Evolutionary conservation across 2,888 invertebrate genomes (phyloP).

Genomic region (Drosophila anomalipes): DNA sequence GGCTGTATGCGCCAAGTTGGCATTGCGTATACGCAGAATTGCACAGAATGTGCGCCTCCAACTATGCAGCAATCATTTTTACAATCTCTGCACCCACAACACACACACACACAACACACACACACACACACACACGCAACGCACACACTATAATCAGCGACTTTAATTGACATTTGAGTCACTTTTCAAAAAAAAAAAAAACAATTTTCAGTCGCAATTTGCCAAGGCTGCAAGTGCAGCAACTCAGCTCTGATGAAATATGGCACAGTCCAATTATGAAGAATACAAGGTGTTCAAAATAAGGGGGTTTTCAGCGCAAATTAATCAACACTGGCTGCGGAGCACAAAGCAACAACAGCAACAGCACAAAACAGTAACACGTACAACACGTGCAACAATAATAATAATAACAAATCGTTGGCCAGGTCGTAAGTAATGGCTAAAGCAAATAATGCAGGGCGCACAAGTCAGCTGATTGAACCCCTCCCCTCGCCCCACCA

Average conservation of each 20-base stretch:
- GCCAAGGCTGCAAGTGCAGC: constrained; percentile 31
- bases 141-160: constrained; percentile 13
- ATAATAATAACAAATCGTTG: constrained; percentile 78
- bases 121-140: neutral
- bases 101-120: constrained; percentile 5
- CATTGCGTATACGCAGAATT: constrained; percentile 72
- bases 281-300: constrained; percentile 38
- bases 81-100: constrained; percentile 38
- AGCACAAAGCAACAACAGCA: constrained; percentile 37
- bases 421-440: constrained; percentile 74
- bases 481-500: neutral
- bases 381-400: constrained; percentile 35
- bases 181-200: constrained; percentile 31
- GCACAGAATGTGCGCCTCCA: constrained; percentile 58
- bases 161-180: constrained; percentile 66
- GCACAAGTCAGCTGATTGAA: constrained; percentile 43
- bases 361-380: constrained; percentile 20
- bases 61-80: constrained; percentile 70
- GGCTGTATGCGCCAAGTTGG: constrained; percentile 9
- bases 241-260: constrained; percentile 55
- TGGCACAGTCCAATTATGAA: constrained; percentile 57
- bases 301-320: constrained; percentile 47
- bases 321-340: constrained; percentile 70
- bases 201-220: constrained; percentile 71
- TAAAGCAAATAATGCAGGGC: constrained; percentile 63